Evolutionary conservation across 2,797 vertebrate species (phyloP).

Genomic region (Parauchenoglanis punctatus): DNA sequence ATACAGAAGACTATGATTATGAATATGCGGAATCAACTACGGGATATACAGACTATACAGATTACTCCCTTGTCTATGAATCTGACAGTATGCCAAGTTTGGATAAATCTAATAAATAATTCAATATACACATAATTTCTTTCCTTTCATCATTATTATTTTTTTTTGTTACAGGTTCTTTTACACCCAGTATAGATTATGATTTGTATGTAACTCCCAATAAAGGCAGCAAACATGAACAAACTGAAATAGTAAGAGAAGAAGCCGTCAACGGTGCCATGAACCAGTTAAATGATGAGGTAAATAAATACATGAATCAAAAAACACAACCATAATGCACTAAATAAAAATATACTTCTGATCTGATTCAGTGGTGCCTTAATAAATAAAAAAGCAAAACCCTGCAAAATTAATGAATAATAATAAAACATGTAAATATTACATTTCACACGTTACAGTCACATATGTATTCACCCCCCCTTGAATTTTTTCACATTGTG

Average conservation of each 20-base stretch:
- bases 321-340: neutral
- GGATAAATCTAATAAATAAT: neutral
- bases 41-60: conserved; percentile 55
- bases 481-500: neutral
- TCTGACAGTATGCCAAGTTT: neutral
- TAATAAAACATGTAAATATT: neutral
- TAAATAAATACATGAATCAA: neutral
- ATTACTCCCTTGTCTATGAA: conserved; percentile 59
- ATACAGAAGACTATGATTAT: neutral
- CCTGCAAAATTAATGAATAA: neutral
- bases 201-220: neutral
- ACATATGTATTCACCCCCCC: neutral
- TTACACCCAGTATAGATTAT: conserved; percentile 18
- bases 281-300: conserved; percentile 21
- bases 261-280: neutral
- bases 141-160: neutral
- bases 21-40: neutral
- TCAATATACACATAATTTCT: neutral
- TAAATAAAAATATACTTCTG: neutral
- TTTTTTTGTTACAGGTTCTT: conserved; percentile 38
- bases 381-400: neutral
- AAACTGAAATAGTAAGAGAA: neutral
- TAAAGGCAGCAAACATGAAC: neutral
- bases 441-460: neutral
- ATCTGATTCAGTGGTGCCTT: neutral